Evolutionary conservation across 2,888 invertebrate genomes (phyloP).

Genomic region (Noctua janthe): DNA sequence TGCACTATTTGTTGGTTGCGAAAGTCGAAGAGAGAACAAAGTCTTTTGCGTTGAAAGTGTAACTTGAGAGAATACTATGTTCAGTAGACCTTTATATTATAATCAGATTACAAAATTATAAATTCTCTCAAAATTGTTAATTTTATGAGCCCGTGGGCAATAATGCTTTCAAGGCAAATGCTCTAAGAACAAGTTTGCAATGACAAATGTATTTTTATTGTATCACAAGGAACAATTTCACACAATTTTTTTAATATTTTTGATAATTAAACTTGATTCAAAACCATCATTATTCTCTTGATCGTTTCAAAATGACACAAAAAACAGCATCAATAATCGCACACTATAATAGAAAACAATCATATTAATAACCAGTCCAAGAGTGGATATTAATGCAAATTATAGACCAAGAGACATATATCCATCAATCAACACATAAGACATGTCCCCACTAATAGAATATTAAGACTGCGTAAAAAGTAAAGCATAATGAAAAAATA

Average conservation of each 20-base stretch:
- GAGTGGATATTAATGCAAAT: constrained; percentile 48
- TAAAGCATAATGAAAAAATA: constrained; percentile 87
- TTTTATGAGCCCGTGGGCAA: background rate
- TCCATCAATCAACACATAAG: constrained; percentile 69
- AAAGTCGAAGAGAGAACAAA: no score
- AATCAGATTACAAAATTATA: background rate
- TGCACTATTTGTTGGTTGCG: no score
- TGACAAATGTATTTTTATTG: background rate
- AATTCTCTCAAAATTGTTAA: background rate
- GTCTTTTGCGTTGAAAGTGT: background rate
- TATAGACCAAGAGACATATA: constrained; percentile 46
- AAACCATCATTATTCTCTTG: constrained; percentile 3
- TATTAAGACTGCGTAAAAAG: constrained; percentile 78
- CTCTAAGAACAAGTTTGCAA: background rate
- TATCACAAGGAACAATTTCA: background rate
- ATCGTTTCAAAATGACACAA: constrained; percentile 15
- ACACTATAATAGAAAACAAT: constrained; percentile 39
- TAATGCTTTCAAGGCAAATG: background rate
- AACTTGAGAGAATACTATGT: background rate
- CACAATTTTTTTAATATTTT: constrained; percentile 5
- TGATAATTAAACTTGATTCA: constrained; percentile 7
- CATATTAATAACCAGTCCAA: constrained; percentile 31
- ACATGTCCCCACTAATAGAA: constrained; percentile 82
- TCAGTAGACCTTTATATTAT: background rate
- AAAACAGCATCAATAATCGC: constrained; percentile 24